Conservation (phyloP, 1,140 invertebrate genomes). For the Bombus turneri region DNA sequence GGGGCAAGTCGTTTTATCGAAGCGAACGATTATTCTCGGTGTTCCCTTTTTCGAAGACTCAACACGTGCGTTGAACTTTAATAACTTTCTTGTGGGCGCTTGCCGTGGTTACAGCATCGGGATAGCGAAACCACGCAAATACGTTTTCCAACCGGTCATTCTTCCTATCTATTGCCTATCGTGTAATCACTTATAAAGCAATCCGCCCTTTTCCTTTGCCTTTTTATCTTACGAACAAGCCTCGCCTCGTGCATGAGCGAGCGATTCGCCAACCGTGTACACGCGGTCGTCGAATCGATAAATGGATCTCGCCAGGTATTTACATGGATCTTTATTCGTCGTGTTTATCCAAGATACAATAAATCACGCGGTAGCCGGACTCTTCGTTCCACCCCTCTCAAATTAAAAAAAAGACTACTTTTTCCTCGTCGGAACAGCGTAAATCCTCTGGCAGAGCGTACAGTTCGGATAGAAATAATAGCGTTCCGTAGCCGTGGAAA, state of each 20-base stretch:
- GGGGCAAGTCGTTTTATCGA: neutral
- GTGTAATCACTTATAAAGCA: slow-evolving; percentile 47
- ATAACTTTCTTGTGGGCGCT: slow-evolving; percentile 51
- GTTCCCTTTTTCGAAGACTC: slow-evolving; percentile 33
- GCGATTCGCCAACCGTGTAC: neutral
- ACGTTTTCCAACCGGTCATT: slow-evolving; percentile 27
- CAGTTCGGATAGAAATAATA: neutral
- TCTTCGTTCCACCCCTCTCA: too few species aligned
- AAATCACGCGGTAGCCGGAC: neutral
- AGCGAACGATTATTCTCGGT: neutral
- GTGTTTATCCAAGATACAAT: slow-evolving; percentile 8
- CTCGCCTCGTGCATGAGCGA: neutral
- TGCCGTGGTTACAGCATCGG: slow-evolving; percentile 37
- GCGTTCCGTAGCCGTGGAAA: neutral
- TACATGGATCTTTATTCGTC: neutral
- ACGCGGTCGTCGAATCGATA: slow-evolving; percentile 25
- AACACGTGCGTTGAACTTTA: slow-evolving; percentile 41
- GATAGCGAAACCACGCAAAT: slow-evolving; percentile 47
- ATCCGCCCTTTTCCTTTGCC: slow-evolving; percentile 44
- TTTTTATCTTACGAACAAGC: slow-evolving; percentile 8
- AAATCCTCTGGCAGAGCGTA: neutral
- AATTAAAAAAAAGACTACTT: neutral
- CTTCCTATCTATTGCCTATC: slow-evolving; percentile 27
- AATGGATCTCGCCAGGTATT: slow-evolving; percentile 21
- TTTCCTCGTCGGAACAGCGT: neutral